Conservation (phyloP, 2,888 invertebrate species). For the Nephrotoma guestfalica region DNA sequence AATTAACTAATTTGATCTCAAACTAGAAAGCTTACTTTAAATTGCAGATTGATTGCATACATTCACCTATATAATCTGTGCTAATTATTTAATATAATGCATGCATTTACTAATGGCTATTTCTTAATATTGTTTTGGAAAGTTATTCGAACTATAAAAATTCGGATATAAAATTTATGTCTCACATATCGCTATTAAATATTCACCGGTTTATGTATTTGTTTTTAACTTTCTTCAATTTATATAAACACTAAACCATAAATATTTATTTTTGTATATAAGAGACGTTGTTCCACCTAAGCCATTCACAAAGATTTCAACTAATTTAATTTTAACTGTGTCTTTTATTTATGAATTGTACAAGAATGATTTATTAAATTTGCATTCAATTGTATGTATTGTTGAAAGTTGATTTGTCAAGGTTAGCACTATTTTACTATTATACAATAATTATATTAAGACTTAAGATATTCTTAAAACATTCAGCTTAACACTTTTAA, state of each 20-base stretch:
- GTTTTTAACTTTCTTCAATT: not conserved
- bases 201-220: not conserved
- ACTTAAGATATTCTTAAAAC: not conserved
- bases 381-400: not conserved
- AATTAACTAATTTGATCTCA: too few species aligned
- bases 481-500: not conserved
- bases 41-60: too few species aligned
- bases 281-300: not conserved
- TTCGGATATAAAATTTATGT: not conserved
- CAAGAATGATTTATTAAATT: not conserved
- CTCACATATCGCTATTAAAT: not conserved
- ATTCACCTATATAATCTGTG: not conserved
- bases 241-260: not conserved
- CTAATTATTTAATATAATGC: not conserved
- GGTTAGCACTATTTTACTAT: not conserved
- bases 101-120: not conserved
- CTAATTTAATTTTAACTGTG: not conserved
- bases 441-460: not conserved
- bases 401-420: not conserved
- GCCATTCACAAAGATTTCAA: not conserved
- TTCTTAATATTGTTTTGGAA: not conserved
- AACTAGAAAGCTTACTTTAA: too few species aligned
- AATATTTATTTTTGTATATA: not conserved
- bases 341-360: not conserved
- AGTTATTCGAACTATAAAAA: not conserved